Evolutionary conservation across 2,888 invertebrate genomes (phyloP), one percentile per base, ranked within the genome.

Genomic region (Saturnia pavonia): DNA sequence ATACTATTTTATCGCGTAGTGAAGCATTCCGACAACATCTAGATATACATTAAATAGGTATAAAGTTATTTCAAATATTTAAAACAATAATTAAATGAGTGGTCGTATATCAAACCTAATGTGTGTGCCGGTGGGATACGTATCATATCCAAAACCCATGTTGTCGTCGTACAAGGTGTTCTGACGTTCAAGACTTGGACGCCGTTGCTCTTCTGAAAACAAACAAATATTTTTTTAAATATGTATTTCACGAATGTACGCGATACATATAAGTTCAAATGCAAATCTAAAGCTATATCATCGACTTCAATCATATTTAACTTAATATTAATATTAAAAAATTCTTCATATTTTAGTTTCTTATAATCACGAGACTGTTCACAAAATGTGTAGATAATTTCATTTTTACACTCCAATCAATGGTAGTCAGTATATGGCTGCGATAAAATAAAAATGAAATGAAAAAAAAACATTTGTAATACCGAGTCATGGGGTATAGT

Each of bases 101-200:
- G 27, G 8, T n/a, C n/a, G 3, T n/a, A 22, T 42, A 54, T 71
- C 70, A 48, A 84, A 92, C 93, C 92, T 91, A 82, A 89, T 89
- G 80, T 91, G 89, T 82, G 90, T 87, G 80, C 84, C 83, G 81
- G 86, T 84, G 72, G 87, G 81, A 82, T 86, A 93, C 70, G 85
- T 75, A 68, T 94, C 94, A 78, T 94, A 96, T 80, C 95, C 95
- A 77, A 83, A 94, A 77, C 94, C 94, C 78, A 96, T 94, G 68
- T 85, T 88, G 82, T 97, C 97, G 85, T 97, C 97, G 82, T 97
- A 97, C 79, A 97, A 89, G 65, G 97, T 97, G 74, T 95, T 96
- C 90, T 97, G 97, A 81, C 97, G 94, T 88, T 97, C 97, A 82
- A 97, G 92, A 88, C 97, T 97, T 73, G 97, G 97, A 84, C 96